Conservation (phyloP, 2,113 vertebrate species). For the Struthio camelus region DNA sequence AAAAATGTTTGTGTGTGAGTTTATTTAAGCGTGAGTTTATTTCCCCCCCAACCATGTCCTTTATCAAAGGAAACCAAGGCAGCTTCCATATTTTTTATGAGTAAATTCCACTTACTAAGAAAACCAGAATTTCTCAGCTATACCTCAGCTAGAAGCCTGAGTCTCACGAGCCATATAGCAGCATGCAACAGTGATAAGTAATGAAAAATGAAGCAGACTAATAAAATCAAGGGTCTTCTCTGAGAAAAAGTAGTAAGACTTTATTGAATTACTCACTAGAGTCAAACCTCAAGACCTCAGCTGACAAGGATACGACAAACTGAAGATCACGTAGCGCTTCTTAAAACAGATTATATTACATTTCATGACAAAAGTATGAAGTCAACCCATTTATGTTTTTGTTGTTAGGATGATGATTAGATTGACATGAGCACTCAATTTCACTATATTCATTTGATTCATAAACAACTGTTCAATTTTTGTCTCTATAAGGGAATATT, state of each 20-base stretch:
- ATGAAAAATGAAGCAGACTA: background rate
- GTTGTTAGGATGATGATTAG: background rate
- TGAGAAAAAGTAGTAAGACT: background rate
- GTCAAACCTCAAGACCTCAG: background rate
- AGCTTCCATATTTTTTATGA: background rate
- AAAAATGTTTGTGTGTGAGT: background rate
- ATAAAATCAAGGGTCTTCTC: background rate
- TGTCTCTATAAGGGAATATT: background rate
- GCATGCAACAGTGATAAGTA: background rate
- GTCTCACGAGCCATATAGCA: background rate
- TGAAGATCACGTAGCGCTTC: background rate
- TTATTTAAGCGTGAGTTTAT: background rate
- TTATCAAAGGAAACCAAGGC: background rate
- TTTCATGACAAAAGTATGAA: background rate
- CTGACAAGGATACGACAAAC: background rate
- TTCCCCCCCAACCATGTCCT: background rate
- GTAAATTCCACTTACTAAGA: background rate
- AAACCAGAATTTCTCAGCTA: background rate
- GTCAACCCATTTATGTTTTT: background rate
- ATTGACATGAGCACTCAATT: background rate
- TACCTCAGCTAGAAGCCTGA: background rate
- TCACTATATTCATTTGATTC: background rate
- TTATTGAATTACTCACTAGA: background rate
- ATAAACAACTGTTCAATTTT: conserved; percentile 29
- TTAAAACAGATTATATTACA: background rate